A percentile compares a stretch with the other conserved stretches of the same genome.
Evolutionary conservation across 2,113 vertebrate genomes (phyloP).

Genomic region (Athene cunicularia): DNA sequence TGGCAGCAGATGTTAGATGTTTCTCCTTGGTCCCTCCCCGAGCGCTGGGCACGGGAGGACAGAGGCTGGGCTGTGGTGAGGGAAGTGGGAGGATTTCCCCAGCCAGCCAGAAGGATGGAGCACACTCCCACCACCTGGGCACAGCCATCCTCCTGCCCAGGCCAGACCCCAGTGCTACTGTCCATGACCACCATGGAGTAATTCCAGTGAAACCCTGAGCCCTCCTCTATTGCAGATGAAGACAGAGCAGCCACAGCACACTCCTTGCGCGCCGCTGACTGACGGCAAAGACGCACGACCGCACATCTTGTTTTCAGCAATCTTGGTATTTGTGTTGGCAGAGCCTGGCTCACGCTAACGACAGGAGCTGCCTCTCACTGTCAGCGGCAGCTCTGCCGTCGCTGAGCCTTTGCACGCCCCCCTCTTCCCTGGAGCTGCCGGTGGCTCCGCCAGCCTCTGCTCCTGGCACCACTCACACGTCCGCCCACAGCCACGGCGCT

Average conservation of each 20-base stretch:
- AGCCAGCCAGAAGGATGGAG: fast-evolving
- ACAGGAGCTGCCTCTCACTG: conserved; percentile 49
- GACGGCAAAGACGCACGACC: neutral
- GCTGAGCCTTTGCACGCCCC: neutral
- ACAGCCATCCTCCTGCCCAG: fast-evolving
- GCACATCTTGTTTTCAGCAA: conserved; percentile 18
- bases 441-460: neutral
- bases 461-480: neutral
- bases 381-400: neutral
- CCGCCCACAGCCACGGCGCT: fast-evolving
- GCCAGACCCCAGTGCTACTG: neutral
- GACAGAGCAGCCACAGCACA: fast-evolving
- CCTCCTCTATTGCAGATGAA: neutral
- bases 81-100: neutral
- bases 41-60: neutral
- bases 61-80: fast-evolving
- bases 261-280: neutral
- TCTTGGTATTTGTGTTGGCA: conserved; percentile 51
- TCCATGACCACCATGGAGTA: neutral
- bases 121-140: neutral
- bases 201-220: neutral
- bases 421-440: fast-evolving
- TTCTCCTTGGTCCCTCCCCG: neutral
- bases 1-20: neutral
- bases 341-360: conserved; percentile 14